phyloP scores from a whole-genome alignment of 1,140 invertebrate species.

The Drosophila mayri region DNA sequence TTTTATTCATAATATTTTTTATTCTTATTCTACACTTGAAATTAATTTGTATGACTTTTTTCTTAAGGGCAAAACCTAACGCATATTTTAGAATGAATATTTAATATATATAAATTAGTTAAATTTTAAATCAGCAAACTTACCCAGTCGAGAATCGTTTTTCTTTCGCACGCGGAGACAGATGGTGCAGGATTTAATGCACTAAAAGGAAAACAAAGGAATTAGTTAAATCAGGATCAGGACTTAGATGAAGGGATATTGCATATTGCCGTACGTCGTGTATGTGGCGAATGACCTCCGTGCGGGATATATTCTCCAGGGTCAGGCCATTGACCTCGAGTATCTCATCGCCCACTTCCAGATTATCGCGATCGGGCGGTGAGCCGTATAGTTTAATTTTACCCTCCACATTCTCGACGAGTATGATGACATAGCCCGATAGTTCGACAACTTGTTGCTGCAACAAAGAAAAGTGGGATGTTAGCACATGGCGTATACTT shows the following conservation, averaged over 20 bases:
- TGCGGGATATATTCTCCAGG: constrained; percentile 94
- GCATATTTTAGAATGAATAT: background rate
- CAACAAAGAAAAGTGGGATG: constrained; percentile 11
- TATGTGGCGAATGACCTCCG: constrained; percentile 96
- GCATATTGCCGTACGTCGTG: constrained; percentile 90
- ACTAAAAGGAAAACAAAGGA: constrained; percentile 86
- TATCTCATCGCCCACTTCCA: constrained; percentile 98
- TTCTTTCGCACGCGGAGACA: constrained; percentile 95
- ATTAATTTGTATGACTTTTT: background rate
- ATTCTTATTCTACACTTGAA: too few species aligned
- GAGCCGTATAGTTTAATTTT: constrained; percentile 98
- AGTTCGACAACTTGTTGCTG: constrained; percentile 92
- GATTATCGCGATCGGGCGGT: constrained; percentile 95
- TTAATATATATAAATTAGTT: background rate
- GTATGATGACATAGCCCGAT: constrained; percentile 97
- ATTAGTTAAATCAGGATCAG: background rate
- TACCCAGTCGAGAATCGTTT: constrained; percentile 93
- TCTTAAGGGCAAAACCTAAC: background rate
- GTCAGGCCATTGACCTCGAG: constrained; percentile 97
- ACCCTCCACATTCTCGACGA: constrained; percentile 96
- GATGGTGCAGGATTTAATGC: constrained; percentile 97
- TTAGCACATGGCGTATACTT: background rate
- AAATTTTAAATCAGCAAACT: too few species aligned
- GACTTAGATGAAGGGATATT: background rate
- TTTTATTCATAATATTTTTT: too few species aligned